Base-by-base conservation (phyloP, 2,113 vertebrate genomes). In the Ginglymostoma cirratum region DNA sequence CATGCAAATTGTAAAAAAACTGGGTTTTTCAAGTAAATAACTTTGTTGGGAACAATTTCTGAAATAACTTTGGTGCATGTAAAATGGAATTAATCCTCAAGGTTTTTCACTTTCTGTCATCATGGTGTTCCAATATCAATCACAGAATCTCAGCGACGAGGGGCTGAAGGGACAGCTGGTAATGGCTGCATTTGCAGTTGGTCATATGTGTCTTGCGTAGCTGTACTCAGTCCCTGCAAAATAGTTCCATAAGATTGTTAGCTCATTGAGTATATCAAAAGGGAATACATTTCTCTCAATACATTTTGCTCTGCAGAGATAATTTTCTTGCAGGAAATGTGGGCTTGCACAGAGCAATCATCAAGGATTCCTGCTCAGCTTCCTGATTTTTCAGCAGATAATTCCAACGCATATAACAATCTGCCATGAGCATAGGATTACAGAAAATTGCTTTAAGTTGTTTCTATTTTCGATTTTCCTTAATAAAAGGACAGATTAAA, bases 171-270 rank as follows among this genome's bases (percentile, higher is more conserved):
- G 34, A n/a, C 55, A n/a, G 52, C 30, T 65, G 89, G 97, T 65
- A 99, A 96, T 0, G 96, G 96, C 96, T 99, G 98, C 98, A 99
- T 98, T 96, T 98, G 98, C 92, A 99, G 98, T 0, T 98, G 96
- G 1, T 99, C 98, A 0, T 99, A 99, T 8, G 98, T 99, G 96
- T 99, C 99, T 97, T 98, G 99, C 96, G 98, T 98, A 0, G 97
- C 98, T 0, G 97, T 0, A 38, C 98, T 99, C 97, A 99, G 98
- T 38, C 97, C 99, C 99, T 99, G 96, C 69, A 8, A 95, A 95
- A 96, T 93, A 93, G 38, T 93, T 93, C 17, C 70, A 95, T 78
- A 19, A 78, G 78, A 95, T 85, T 48, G 27, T 95, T 95, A 78
- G 52, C 19, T 76, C 23, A 78, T 27, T n/a, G n/a, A 8, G 21